Conservation (phyloP, 2,113 vertebrate genomes). For the Columba janthina region DNA sequence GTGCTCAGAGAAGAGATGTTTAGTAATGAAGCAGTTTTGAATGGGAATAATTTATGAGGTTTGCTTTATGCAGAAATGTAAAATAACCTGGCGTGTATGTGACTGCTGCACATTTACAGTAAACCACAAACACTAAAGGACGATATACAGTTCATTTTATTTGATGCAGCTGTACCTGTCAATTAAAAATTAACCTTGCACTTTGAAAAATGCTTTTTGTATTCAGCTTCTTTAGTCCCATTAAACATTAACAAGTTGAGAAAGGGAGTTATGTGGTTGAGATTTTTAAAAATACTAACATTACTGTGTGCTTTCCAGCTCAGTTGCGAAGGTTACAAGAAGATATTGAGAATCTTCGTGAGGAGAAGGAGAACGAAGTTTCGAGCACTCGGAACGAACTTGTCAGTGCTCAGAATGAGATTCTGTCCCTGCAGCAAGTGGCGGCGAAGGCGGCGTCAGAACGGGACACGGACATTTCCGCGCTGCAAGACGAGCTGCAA, state of each 20-base stretch:
- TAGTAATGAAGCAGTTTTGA: not conserved
- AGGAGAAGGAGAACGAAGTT: slow-evolving; percentile 91
- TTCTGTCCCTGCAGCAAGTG: slow-evolving; percentile 86
- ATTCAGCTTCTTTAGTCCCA: not conserved
- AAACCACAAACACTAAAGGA: not conserved
- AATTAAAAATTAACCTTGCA: not conserved
- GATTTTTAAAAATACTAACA: not conserved
- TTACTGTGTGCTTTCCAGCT: slow-evolving; percentile 57
- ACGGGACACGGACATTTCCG: slow-evolving; percentile 84
- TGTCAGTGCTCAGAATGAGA: slow-evolving; percentile 90
- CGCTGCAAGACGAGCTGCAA: slow-evolving; percentile 86
- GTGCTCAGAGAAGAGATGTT: not conserved
- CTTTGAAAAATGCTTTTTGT: not conserved
- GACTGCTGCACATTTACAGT: not conserved
- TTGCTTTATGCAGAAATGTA: not conserved
- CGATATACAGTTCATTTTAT: not conserved
- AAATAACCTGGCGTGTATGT: not conserved
- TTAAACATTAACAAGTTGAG: not conserved
- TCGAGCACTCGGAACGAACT: slow-evolving; percentile 86
- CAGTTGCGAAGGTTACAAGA: slow-evolving; percentile 85
- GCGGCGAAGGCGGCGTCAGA: slow-evolving; percentile 85
- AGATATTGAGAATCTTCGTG: slow-evolving; percentile 89
- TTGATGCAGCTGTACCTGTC: not conserved
- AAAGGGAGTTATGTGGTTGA: not conserved
- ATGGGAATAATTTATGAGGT: not conserved